Evolutionary conservation across 1,140 invertebrate genomes (phyloP), one percentile per base, ranked within the genome.

Genomic region (Akabosia matsudoensis): DNA sequence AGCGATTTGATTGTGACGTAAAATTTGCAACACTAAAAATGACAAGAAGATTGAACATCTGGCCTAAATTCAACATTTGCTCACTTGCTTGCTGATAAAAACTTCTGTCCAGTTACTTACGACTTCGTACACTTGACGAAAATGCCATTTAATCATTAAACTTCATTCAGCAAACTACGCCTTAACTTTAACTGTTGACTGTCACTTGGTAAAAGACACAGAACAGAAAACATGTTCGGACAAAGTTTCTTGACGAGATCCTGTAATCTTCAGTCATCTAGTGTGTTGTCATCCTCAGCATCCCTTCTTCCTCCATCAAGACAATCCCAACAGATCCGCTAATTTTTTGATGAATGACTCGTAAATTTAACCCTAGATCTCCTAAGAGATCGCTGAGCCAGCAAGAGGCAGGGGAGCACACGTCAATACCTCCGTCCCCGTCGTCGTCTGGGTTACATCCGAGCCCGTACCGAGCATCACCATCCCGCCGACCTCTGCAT

Each of bases 281-380:
- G 13, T 52, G n/a, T 52, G 45, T 13, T 13, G 13, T 52, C 13
- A n/a, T 52, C n/a, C 13, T 14, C n/a, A 52, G n/a, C 13, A 52
- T 13, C 45, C n/a, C 45, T 52, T n/a, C n/a, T 13, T 14, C n/a
- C 13, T 52, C 13, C 45, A 52, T n/a, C 13, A 52, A 52, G 45
- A 14, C n/a, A n/a, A n/a, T 14, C n/a, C 13, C 45, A 52, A n/a
- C 45, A 52, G 45, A n/a, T n/a, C n/a, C 28, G 67, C 7, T n/a
- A n/a, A n/a, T n/a, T n/a, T n/a, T 72, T 51, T 72, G 70, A 34
- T 72, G 70, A 45, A 76, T 76, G 75, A 76, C 75, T 30, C 75
- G 75, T 56, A 76, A 73, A 73, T 72, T 73, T 45, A 26, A 28
- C 33, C 51, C 70, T 73, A 70, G 75, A 56, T 73, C 70, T 64